phyloP scores from a whole-genome alignment of 2,888 invertebrate genomes.

The Xanthia icteritia region DNA sequence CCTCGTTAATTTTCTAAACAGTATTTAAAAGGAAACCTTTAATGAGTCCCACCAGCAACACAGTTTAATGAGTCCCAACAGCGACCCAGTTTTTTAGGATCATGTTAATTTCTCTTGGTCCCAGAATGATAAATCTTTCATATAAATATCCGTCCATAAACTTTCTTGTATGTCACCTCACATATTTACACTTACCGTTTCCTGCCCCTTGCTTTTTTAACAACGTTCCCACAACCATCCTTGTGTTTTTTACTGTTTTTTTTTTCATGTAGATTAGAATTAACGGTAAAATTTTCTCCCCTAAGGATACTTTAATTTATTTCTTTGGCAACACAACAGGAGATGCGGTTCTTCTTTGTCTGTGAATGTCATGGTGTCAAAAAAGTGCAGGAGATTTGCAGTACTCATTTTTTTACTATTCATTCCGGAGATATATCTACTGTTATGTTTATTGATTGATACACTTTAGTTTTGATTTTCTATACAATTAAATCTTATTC shows the following conservation, averaged over 20 bases:
- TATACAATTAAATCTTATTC: constrained; percentile 27
- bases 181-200: constrained; percentile 88
- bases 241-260: constrained; percentile 80
- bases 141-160: constrained; percentile 85
- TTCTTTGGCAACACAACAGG: constrained; percentile 84
- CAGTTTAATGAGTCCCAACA: constrained; percentile 47
- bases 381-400: constrained; percentile 72
- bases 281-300: constrained; percentile 89
- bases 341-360: constrained; percentile 86
- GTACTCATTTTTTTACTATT: constrained; percentile 42
- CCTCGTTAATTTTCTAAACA: not conserved
- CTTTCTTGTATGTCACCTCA: constrained; percentile 81
- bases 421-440: constrained; percentile 32
- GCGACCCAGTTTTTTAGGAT: constrained; percentile 50
- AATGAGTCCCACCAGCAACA: constrained; percentile 26
- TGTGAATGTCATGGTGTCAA: constrained; percentile 76
- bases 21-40: not conserved
- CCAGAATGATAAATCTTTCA: constrained; percentile 81
- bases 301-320: constrained; percentile 89
- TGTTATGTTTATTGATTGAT: constrained; percentile 57
- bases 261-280: constrained; percentile 85
- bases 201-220: constrained; percentile 85
- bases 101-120: constrained; percentile 38
- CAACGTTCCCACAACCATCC: constrained; percentile 87
- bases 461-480: constrained; percentile 36